Evolutionary conservation across 2,113 vertebrate species (phyloP).

Genomic region (Atrichornis clamosus): DNA sequence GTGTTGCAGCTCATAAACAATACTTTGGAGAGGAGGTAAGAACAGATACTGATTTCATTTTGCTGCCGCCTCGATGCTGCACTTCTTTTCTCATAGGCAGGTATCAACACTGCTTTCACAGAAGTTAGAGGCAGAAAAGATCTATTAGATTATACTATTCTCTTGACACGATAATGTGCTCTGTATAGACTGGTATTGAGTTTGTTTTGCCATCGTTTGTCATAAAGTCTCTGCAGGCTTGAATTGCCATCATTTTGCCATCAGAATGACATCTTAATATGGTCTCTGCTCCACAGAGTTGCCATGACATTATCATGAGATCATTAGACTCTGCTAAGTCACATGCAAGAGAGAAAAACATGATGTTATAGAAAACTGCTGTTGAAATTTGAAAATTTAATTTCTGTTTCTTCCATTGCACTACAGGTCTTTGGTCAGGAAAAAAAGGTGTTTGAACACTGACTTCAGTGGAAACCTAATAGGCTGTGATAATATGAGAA

Average conservation of each 20-base stretch:
- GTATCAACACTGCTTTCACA: conserved; percentile 29
- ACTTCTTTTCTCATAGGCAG: background rate
- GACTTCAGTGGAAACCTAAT: background rate
- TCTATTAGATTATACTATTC: conserved; percentile 42
- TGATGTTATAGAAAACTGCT: conserved; percentile 2
- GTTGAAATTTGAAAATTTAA: background rate
- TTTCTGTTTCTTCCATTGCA: background rate
- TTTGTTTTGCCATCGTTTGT: conserved; percentile 52
- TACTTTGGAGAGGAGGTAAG: background rate
- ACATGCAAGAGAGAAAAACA: background rate
- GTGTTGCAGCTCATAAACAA: background rate
- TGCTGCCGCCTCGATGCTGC: background rate
- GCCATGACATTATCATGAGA: conserved; percentile 54
- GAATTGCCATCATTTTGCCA: conserved; percentile 61
- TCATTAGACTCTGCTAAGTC: conserved; percentile 51
- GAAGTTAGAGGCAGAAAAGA: conserved; percentile 20
- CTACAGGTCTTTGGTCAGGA: background rate
- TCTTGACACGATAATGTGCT: conserved; percentile 52
- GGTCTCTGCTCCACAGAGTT: conserved; percentile 40
- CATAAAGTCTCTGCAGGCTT: conserved; percentile 36
- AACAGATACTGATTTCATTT: background rate
- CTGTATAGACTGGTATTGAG: conserved; percentile 35
- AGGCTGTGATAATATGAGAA: background rate
- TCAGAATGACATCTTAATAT: conserved; percentile 70
- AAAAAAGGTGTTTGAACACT: background rate